Percentiles rank a stretch among this genome's conserved stretches.
Conservation (phyloP, 1,140 invertebrate genomes). For the Philotrypesis tridentata region DNA sequence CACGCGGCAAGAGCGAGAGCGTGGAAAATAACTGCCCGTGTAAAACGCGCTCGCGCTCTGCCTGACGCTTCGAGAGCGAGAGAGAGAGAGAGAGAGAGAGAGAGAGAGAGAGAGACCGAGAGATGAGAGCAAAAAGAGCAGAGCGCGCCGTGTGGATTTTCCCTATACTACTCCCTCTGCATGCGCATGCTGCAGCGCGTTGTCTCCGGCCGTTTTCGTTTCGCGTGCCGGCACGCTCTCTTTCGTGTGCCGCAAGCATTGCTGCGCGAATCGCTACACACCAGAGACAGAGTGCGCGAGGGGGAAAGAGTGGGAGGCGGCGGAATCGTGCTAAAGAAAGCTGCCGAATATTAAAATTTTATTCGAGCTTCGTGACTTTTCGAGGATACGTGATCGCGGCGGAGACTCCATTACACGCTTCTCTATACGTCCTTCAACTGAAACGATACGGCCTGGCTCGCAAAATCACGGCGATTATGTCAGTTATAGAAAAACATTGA, state of each 20-base stretch:
- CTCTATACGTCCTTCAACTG: no score
- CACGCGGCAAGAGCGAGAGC: background rate
- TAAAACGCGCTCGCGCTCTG: background rate
- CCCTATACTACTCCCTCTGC: constrained; percentile 13
- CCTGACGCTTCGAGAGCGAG: background rate
- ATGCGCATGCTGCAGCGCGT: no score
- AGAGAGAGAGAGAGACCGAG: no score
- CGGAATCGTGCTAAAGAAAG: background rate
- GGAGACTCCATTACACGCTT: background rate
- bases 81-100: no score
- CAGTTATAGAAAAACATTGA: background rate
- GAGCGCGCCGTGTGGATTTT: constrained; percentile 34
- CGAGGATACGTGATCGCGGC: background rate
- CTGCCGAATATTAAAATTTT: background rate
- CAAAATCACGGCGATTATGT: no score
- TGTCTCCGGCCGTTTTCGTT: background rate
- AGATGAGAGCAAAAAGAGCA: background rate
- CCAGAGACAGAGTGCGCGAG: no score
- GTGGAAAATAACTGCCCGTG: constrained; percentile 41
- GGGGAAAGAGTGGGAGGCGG: no score
- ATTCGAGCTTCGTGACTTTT: constrained; percentile 20
- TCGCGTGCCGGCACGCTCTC: background rate
- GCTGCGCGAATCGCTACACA: background rate
- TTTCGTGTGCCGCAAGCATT: background rate
- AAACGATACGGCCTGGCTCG: no score